These are phyloP conservation scores for Sebastes trivittatus DNA, from an alignment of 2,797 vertebrate species.

Conservation along the genomic window DNA sequence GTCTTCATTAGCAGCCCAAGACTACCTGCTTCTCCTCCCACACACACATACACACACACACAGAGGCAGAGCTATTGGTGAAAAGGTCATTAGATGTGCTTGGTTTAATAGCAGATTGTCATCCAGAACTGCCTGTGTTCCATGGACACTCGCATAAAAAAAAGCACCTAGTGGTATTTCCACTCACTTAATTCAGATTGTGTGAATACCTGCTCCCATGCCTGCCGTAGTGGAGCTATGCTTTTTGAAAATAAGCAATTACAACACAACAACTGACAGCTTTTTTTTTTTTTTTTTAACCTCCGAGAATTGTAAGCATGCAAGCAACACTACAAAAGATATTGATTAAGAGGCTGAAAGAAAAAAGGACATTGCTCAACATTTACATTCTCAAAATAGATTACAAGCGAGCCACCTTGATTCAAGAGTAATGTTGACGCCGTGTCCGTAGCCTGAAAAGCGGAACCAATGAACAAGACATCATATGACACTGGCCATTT, in stretches of 20 bases:
- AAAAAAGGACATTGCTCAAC: not conserved
- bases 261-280: slow-evolving; percentile 26
- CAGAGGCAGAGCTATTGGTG: slow-evolving; percentile 43
- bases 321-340: not conserved
- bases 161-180: slow-evolving; percentile 36
- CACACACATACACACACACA: slow-evolving; percentile 30
- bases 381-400: not conserved
- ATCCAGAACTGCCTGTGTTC: slow-evolving; percentile 41
- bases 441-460: not conserved
- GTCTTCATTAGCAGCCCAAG: slow-evolving; percentile 78
- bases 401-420: not conserved
- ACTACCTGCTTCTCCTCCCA: slow-evolving; percentile 70
- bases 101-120: slow-evolving; percentile 69
- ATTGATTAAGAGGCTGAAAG: not conserved
- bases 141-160: slow-evolving; percentile 12
- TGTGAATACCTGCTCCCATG: not conserved
- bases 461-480: not conserved
- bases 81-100: slow-evolving; percentile 76
- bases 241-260: slow-evolving; percentile 44
- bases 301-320: not conserved
- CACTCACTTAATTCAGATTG: slow-evolving; percentile 39
- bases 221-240: not conserved
- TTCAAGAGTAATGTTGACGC: not conserved
- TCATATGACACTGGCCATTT: not conserved
- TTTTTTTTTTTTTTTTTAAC: not conserved